Evolutionary conservation across 35 echinoderm and acorn worm species (phyloP).

Genomic region (Heliocidaris tuberculata): DNA sequence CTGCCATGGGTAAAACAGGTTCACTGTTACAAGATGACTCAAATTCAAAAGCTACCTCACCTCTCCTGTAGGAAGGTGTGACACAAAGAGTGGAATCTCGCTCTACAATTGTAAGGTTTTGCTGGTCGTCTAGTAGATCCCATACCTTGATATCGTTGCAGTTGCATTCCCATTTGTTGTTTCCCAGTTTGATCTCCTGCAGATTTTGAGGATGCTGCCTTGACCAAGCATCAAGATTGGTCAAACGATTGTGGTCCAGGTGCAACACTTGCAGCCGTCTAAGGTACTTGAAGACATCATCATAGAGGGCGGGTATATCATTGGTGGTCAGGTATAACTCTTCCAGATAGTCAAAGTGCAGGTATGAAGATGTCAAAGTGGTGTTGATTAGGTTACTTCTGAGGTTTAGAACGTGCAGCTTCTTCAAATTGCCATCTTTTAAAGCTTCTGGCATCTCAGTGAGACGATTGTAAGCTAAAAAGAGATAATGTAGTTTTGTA

Average conservation of each 20-base stretch:
- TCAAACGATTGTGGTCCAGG: conserved; percentile 32
- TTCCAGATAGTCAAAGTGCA: conserved; percentile 40
- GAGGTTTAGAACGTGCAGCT: neutral
- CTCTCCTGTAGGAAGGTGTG: neutral
- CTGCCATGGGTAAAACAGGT: neutral
- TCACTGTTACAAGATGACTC: neutral
- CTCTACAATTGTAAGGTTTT: neutral
- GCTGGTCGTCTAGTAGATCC: neutral
- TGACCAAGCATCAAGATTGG: conserved; percentile 49
- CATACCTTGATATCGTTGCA: neutral
- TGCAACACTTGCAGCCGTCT: neutral
- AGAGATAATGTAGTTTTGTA: neutral
- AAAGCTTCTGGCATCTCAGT: neutral
- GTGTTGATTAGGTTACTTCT: neutral
- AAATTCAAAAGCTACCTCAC: neutral
- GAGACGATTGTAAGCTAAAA: conserved; percentile 46
- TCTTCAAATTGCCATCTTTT: neutral
- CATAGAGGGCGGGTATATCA: conserved; percentile 23
- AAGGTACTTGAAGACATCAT: conserved; percentile 42
- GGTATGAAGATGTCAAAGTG: neutral
- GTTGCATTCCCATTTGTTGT: neutral
- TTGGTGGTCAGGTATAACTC: conserved; percentile 52
- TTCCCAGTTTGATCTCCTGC: neutral
- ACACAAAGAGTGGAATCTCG: neutral
- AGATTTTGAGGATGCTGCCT: conserved; percentile 26